These are phyloP conservation scores for Panthera tigris DNA, from an alignment of 2,113 vertebrate genomes.

Conservation along the genomic window DNA sequence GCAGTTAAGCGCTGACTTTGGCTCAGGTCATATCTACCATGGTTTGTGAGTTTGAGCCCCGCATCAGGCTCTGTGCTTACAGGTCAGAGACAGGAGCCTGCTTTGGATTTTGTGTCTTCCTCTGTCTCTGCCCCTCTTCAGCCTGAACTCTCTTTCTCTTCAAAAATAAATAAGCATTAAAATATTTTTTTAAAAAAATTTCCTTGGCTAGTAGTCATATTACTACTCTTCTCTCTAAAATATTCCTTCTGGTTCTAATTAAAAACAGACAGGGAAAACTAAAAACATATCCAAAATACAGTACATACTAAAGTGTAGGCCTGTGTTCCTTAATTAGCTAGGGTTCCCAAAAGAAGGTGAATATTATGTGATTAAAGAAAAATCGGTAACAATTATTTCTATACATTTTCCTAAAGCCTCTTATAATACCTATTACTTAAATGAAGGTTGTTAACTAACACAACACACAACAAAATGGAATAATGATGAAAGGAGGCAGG, in stretches of 20 bases:
- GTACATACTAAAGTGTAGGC: background rate
- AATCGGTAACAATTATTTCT: background rate
- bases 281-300: background rate
- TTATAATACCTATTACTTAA: background rate
- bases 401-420: slow-evolving; percentile 1
- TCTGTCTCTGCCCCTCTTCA: too few relatives aligned
- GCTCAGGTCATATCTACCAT: too few relatives aligned
- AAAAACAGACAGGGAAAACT: background rate
- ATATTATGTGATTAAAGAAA: background rate
- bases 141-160: too few relatives aligned
- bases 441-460: background rate
- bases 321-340: background rate
- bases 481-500: background rate
- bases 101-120: too few relatives aligned
- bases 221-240: background rate
- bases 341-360: background rate
- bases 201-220: background rate
- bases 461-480: background rate
- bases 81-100: too few relatives aligned
- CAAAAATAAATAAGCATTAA: too few relatives aligned
- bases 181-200: background rate
- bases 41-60: too few relatives aligned
- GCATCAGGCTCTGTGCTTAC: too few relatives aligned
- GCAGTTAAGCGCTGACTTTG: too few relatives aligned
- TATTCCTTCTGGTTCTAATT: background rate